Conservation (phyloP, 2,888 invertebrate species). For the Acleris emargana region DNA sequence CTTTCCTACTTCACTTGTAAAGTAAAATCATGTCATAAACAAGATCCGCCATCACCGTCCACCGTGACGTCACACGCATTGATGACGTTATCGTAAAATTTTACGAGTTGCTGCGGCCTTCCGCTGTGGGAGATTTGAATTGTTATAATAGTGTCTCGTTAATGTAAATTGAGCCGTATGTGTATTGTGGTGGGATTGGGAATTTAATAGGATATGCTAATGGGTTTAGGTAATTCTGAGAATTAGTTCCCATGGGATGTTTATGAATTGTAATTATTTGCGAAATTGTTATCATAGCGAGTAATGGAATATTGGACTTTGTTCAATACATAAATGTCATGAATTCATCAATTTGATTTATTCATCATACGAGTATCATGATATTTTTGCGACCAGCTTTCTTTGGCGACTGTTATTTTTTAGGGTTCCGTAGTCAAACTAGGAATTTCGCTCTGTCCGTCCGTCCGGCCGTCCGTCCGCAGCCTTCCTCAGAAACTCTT, state of each 20-base stretch:
- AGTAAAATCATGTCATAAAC: conserved; percentile 58
- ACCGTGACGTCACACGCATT: conserved; percentile 61
- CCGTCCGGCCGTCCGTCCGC: no score
- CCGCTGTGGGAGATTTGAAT: conserved; percentile 35
- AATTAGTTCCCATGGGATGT: conserved; percentile 15
- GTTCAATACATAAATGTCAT: no score
- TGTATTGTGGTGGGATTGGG: conserved; percentile 3
- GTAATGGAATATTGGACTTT: no score
- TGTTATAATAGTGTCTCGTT: conserved; percentile 21
- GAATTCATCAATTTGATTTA: no score
- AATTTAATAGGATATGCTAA: background rate
- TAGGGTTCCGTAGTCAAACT: no score
- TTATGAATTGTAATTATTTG: conserved; percentile 6
- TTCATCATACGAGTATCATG: no score
- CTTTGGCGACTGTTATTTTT: no score
- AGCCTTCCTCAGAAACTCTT: no score
- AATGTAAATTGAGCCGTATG: conserved; percentile 12
- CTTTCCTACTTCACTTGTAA: no score
- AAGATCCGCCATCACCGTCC: conserved; percentile 63
- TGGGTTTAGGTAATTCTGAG: conserved; percentile 7
- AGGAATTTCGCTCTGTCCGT: no score
- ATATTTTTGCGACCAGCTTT: no score
- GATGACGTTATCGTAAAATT: conserved; percentile 78
- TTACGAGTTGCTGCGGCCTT: conserved; percentile 64
- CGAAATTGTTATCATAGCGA: background rate